Base-by-base conservation (phyloP, 2,113 vertebrate species). In the Megatriorchis doriae region DNA sequence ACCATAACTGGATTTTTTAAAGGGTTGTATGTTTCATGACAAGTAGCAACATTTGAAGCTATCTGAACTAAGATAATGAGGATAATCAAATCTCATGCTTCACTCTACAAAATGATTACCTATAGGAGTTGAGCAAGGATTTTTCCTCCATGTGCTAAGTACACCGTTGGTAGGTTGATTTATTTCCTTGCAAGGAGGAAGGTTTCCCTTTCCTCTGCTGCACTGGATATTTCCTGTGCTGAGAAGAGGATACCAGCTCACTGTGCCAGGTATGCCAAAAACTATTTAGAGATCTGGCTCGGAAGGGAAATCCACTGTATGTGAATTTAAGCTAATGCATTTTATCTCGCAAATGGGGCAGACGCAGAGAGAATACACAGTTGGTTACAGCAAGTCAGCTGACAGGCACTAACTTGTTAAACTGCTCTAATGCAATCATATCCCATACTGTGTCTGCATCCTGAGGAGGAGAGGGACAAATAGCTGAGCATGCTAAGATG, bases 41-140 rank as follows among this genome's bases (percentile, higher is more conserved):
- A 95, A 81, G 59, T 86, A 75, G 70, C 27, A 94, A 84, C 61
- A 88, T 92, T 56, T 87, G 56, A 79, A 96, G 61, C 56, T 75
- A 79, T 86, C 56, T 94, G 70, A 84, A 88, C 61, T 74, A 92
- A 90, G 84, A 93, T 92, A 94, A 91, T 91, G 56, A 84, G 31
- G 34, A 91, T 92, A 97, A 96, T 96, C 80, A 87, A 94, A 95
- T 91, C 93, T 94, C 81, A 89, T 92, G 94, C 83, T 95, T 89
- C 83, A 61, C 22, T 92, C 56, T 89, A 72, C 45, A 55, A 85
- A 94, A 85, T 88, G 16, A 95, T 89, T 91, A 73, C 48, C 48
- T 90, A 34, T 32, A 91, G 65, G 26, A 87, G 48, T 21, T 75
- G 36, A 88, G 56, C 56, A 86, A 71, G 67, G 38, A 56, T 86